Percentiles rank a stretch among this genome's conserved stretches.
These are phyloP conservation scores for Nomada lathburiana DNA, from an alignment of 2,888 invertebrate genomes.

Conservation along the genomic window DNA sequence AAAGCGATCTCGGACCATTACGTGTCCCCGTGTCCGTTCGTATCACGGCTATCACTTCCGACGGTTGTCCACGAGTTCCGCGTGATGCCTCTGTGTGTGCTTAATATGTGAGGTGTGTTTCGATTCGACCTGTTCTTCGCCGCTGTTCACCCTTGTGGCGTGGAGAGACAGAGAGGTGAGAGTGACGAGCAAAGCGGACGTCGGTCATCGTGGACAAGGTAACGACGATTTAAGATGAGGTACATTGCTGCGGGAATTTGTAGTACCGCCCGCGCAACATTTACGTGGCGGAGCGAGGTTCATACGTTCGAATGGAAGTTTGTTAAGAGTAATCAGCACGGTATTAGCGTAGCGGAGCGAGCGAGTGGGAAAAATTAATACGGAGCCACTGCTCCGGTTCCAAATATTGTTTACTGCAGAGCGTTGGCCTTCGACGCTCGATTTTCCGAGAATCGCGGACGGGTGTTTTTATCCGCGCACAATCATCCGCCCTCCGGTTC, in stretches of 20 bases:
- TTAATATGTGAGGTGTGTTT: constrained; percentile 61
- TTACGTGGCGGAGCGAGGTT: background rate
- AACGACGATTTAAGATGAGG: background rate
- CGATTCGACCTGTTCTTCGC: constrained; percentile 10
- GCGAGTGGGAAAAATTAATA: too few species aligned
- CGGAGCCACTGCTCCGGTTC: too few species aligned
- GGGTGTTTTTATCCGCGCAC: constrained; percentile 16
- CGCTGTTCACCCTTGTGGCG: background rate
- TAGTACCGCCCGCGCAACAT: too few species aligned
- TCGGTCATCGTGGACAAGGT: constrained; percentile 41
- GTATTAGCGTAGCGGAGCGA: too few species aligned
- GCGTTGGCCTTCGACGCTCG: background rate
- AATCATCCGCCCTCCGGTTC: background rate
- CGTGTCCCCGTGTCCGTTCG: background rate
- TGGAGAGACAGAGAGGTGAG: background rate
- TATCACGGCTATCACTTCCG: too few species aligned
- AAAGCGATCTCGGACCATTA: constrained; percentile 27
- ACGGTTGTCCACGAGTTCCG: background rate
- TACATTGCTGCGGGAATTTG: background rate
- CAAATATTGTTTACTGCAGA: too few species aligned
- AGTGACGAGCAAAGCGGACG: constrained; percentile 3
- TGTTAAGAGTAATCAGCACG: too few species aligned
- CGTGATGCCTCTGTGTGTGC: constrained; percentile 27
- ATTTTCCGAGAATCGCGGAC: background rate
- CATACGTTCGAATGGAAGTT: too few species aligned